phyloP scores from a whole-genome alignment of 1,140 invertebrate species.

The Tribolium madens region DNA sequence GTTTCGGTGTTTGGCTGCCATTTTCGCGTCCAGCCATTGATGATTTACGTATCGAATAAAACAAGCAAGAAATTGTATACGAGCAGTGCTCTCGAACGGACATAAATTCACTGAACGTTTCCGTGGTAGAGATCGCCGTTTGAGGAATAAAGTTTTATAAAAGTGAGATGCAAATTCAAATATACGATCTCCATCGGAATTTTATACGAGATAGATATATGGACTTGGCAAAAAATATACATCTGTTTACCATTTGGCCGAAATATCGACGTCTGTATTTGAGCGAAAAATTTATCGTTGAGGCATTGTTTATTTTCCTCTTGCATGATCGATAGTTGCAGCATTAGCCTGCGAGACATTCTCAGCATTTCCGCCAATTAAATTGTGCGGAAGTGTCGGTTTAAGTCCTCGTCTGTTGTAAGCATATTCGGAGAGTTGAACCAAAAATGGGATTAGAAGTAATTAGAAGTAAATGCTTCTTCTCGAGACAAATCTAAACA shows the following conservation, averaged over 20 bases:
- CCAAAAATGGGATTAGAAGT: background rate
- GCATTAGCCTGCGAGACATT: slow-evolving; percentile 19
- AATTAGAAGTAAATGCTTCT: slow-evolving; percentile 7
- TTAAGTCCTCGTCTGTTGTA: background rate
- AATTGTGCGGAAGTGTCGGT: slow-evolving; percentile 21
- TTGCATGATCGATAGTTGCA: background rate
- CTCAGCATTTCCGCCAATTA: slow-evolving; percentile 27
- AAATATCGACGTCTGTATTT: slow-evolving; percentile 40
- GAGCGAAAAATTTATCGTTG: slow-evolving; percentile 4
- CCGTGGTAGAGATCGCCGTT: slow-evolving; percentile 40
- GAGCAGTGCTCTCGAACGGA: slow-evolving; percentile 1
- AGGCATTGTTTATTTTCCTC: background rate
- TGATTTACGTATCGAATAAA: slow-evolving; percentile 37
- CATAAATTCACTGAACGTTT: slow-evolving; percentile 40
- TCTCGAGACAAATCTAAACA: slow-evolving; percentile 29
- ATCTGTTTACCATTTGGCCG: slow-evolving; percentile 41
- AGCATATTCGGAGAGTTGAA: background rate
- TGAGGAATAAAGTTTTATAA: slow-evolving; percentile 46
- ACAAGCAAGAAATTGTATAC: slow-evolving; percentile 47
- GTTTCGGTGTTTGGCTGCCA: background rate
- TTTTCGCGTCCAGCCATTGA: slow-evolving; percentile 8
- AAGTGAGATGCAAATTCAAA: slow-evolving; percentile 48
- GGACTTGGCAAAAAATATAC: slow-evolving; percentile 41
- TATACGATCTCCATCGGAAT: slow-evolving; percentile 44
- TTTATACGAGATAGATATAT: slow-evolving; percentile 43